Base-by-base conservation (phyloP, 2,797 vertebrate genomes). In the Ceryle rudis region DNA sequence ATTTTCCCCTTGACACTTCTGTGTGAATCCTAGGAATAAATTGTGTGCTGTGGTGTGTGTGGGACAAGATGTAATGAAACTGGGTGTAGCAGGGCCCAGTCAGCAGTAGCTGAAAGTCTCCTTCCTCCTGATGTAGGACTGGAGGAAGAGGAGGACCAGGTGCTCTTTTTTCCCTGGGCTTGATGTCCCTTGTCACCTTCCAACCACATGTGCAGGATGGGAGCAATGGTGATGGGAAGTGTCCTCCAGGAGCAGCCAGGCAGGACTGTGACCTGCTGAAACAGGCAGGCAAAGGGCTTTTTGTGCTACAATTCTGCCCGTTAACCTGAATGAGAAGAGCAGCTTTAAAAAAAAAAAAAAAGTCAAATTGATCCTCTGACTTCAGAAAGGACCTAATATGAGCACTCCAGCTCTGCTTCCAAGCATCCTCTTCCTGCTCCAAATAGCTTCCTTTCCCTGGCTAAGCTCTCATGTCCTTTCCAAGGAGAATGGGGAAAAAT, bases 341-440 rank as follows among this genome's bases (percentile, higher is more conserved):
- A 81, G 67, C 21, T n/a, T 49, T 86, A 41, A 14, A 13, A 22
- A 14, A 58, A 58, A 35, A 21, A 23, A 58, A 60, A 46, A 60
- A 22, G 44, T 67, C 49, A 21, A 2, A 88, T 77, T 83, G 35
- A 42, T 77, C 20, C 12, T 79, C 26, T 79, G 78, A 71, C 62
- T 49, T 70, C 41, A 2, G 9, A 88, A 86, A 86, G 8, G 35
- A 18, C 35, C 79, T 28, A 84, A 66, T 64, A 64, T 62, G 67
- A 93, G 78, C 62, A 70, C 69, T 93, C 65, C 39, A 55, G 41
- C 67, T 95, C 89, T 47, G 31, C 61, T 91, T 84, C 73, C 78
- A 95, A 79, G 65, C 95, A 96, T 98, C 96, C 97, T 96, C 28
- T 98, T 98, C 97, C 87, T 61, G 95, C 95, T 97, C 96, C 96